Conservation (phyloP, 2,888 invertebrate genomes). For the Acleris literana region DNA sequence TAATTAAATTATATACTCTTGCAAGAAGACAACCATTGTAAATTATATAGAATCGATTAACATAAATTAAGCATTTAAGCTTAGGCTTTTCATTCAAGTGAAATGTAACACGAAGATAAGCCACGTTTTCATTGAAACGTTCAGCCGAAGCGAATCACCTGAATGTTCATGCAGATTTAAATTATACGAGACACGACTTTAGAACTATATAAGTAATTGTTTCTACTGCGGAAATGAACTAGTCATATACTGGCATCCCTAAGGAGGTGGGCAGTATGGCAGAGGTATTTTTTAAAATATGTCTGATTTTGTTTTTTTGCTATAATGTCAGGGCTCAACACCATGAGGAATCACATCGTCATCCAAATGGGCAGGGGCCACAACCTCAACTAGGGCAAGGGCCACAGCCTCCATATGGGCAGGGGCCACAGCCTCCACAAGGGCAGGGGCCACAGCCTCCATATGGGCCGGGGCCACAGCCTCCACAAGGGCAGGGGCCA, state of each 20-base stretch:
- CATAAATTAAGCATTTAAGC: too few relatives aligned
- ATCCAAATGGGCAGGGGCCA: not conserved
- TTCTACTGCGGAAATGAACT: slow-evolving; percentile 39
- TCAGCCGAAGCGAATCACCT: slow-evolving; percentile 24
- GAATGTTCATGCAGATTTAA: slow-evolving; percentile 21
- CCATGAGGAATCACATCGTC: not conserved
- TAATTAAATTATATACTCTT: too few relatives aligned
- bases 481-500: not conserved
- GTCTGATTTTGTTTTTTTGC: slow-evolving; percentile 45
- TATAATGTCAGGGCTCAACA: slow-evolving; percentile 41
- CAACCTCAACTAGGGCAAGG: not conserved
- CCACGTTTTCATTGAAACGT: slow-evolving; percentile 2
- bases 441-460: not conserved
- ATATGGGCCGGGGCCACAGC: not conserved
- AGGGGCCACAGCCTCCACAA: not conserved
- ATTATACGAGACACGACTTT: slow-evolving; percentile 38
- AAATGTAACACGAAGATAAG: too few relatives aligned
- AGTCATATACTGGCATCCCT: slow-evolving; percentile 40
- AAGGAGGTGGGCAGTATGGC: slow-evolving; percentile 39
- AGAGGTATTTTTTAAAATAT: slow-evolving; percentile 33
- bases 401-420: not conserved
- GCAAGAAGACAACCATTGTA: too few relatives aligned
- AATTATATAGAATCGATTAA: too few relatives aligned
- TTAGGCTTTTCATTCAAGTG: too few relatives aligned
- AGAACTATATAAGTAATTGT: slow-evolving; percentile 46